Percentiles rank a stretch among this genome's conserved stretches.
phyloP scores from a whole-genome alignment of 2,888 invertebrate species.

The Eupithecia vulgata region DNA sequence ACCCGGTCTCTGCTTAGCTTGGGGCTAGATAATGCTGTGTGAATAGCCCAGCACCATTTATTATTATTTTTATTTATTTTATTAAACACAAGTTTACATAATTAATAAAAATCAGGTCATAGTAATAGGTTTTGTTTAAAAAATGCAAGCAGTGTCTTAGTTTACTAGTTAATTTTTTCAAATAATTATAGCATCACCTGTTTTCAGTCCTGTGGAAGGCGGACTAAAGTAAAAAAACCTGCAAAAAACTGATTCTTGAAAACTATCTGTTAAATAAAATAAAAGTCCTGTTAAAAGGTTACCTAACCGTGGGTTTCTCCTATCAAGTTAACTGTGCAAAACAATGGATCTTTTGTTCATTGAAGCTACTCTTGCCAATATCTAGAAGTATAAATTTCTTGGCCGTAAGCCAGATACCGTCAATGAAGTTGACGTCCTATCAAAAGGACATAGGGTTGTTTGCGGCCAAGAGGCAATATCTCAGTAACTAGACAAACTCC shows the following conservation, averaged over 20 bases:
- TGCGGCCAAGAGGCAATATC: slow-evolving; percentile 71
- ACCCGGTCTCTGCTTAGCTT: too few relatives aligned
- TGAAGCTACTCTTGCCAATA: slow-evolving; percentile 21
- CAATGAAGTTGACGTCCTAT: slow-evolving; percentile 41
- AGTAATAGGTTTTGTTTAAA: neutral
- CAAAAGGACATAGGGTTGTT: slow-evolving; percentile 54
- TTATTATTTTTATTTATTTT: too few relatives aligned
- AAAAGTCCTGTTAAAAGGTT: neutral
- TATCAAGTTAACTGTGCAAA: neutral
- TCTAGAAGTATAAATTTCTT: slow-evolving; percentile 15
- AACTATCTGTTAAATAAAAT: neutral
- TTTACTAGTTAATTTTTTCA: too few relatives aligned
- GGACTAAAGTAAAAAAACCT: neutral
- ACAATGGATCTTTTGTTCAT: slow-evolving; percentile 16
- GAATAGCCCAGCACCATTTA: too few relatives aligned
- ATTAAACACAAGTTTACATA: neutral
- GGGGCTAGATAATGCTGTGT: too few relatives aligned
- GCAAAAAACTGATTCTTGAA: neutral
- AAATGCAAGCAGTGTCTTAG: neutral
- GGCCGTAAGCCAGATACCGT: slow-evolving; percentile 32
- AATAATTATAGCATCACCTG: neutral
- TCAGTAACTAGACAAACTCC: slow-evolving; percentile 69
- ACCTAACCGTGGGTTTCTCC: neutral
- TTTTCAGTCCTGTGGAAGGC: neutral
- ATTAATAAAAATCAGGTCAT: neutral